Conservation (phyloP, 1,140 invertebrate species). For the Hyphantria cunea region DNA sequence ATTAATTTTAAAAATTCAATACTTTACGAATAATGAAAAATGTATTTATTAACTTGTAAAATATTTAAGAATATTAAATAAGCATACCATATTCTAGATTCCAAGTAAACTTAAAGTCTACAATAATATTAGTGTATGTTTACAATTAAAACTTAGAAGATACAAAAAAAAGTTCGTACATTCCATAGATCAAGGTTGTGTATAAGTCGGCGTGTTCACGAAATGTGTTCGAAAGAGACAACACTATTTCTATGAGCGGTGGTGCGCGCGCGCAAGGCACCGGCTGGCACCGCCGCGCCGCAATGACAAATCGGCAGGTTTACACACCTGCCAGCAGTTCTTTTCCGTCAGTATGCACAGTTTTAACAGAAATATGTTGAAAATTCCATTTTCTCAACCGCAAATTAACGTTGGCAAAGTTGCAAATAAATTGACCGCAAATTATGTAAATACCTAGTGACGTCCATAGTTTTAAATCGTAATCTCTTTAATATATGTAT, state of each 20-base stretch:
- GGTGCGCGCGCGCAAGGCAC: slow-evolving; percentile 43
- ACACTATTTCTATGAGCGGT: slow-evolving; percentile 25
- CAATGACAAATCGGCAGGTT: slow-evolving; percentile 26
- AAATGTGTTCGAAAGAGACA: slow-evolving; percentile 32
- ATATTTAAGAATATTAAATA: no score
- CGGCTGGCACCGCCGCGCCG: slow-evolving; percentile 34
- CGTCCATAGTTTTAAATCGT: slow-evolving; percentile 4
- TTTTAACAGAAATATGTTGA: slow-evolving; percentile 6
- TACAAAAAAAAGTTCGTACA: neutral
- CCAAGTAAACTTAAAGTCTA: no score
- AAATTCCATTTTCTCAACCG: slow-evolving; percentile 7
- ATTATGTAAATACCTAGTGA: slow-evolving; percentile 18
- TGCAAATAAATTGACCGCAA: slow-evolving; percentile 13
- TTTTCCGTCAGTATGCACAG: slow-evolving; percentile 7
- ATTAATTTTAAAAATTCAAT: no score
- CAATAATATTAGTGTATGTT: no score
- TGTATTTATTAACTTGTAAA: no score
- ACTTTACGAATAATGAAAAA: no score
- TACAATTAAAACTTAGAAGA: no score
- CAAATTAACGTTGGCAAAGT: slow-evolving; percentile 7
- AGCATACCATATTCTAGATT: no score
- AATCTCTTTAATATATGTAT: slow-evolving; percentile 11
- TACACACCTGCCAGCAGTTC: slow-evolving; percentile 1
- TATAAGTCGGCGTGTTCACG: neutral
- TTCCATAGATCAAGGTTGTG: slow-evolving; percentile 27